These are phyloP conservation scores for Corella eumyota DNA, from an alignment of 23 tunicate species.

Conservation along the genomic window DNA sequence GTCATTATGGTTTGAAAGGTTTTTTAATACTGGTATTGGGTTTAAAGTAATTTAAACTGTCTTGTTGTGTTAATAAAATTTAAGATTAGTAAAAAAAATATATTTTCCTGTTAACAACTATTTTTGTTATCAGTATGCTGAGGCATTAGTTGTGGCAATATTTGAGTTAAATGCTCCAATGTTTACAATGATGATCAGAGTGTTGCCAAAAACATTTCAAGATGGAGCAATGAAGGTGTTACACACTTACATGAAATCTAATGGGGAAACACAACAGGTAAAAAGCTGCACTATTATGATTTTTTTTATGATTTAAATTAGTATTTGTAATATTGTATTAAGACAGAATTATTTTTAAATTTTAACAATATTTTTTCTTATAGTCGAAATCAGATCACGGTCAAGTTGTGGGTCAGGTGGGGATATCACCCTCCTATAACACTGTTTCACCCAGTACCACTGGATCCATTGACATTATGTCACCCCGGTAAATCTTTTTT, in stretches of 20 bases:
- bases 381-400: conserved; percentile 11
- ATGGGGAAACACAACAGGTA: no score
- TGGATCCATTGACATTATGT: conserved; percentile 59
- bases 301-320: neutral
- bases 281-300: neutral
- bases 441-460: conserved; percentile 67
- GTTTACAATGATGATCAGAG: conserved; percentile 63
- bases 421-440: conserved; percentile 43
- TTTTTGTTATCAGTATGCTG: conserved; percentile 37
- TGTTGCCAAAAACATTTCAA: conserved; percentile 82
- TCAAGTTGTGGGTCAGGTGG: conserved; percentile 55
- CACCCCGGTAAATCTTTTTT: conserved; percentile 39
- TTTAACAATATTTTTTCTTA: neutral
- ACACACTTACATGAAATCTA: conserved; percentile 31
- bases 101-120: no score
- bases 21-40: neutral
- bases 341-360: no score
- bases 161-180: conserved; percentile 72
- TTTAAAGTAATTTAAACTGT: neutral
- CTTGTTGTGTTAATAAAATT: no score
- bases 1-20: neutral
- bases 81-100: no score
- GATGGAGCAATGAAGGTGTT: conserved; percentile 94
- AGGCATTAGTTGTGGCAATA: conserved; percentile 43
- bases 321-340: no score